phyloP scores from a whole-genome alignment of 2,113 vertebrate genomes.

The Parus major region DNA sequence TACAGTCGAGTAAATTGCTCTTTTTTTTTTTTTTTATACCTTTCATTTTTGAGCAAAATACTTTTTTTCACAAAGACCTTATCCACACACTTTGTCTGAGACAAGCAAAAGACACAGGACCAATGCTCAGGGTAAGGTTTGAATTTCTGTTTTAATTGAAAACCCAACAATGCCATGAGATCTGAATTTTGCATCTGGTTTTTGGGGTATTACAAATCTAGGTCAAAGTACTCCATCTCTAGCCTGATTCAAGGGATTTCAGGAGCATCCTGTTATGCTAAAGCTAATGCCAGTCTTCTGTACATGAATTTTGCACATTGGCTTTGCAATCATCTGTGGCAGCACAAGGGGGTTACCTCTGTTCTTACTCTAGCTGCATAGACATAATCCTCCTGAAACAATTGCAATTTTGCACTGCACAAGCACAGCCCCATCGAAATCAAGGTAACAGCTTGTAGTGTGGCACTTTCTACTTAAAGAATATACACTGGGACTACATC shows the following conservation, averaged over 20 bases:
- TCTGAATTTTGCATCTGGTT: not conserved
- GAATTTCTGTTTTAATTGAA: not conserved
- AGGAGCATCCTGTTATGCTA: not conserved
- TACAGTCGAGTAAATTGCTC: not conserved
- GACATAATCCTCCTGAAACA: not conserved
- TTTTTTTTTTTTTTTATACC: not conserved
- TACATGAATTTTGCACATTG: not conserved
- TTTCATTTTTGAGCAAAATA: not conserved
- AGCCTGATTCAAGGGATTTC: not conserved
- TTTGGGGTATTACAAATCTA: not conserved
- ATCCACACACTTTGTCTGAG: not conserved
- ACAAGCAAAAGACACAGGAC: not conserved
- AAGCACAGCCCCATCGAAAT: not conserved
- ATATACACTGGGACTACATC: not conserved
- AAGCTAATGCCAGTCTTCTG: not conserved
- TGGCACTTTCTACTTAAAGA: not conserved
- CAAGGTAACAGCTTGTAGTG: not conserved
- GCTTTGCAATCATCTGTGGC: not conserved
- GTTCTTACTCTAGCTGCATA: not conserved
- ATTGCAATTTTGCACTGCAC: not conserved
- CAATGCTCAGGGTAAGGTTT: not conserved
- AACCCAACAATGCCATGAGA: not conserved
- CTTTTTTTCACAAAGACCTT: not conserved
- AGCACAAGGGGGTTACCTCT: not conserved
- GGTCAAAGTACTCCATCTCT: not conserved